phyloP scores from a whole-genome alignment of 2,888 invertebrate genomes.

The Tipula lateralis region DNA sequence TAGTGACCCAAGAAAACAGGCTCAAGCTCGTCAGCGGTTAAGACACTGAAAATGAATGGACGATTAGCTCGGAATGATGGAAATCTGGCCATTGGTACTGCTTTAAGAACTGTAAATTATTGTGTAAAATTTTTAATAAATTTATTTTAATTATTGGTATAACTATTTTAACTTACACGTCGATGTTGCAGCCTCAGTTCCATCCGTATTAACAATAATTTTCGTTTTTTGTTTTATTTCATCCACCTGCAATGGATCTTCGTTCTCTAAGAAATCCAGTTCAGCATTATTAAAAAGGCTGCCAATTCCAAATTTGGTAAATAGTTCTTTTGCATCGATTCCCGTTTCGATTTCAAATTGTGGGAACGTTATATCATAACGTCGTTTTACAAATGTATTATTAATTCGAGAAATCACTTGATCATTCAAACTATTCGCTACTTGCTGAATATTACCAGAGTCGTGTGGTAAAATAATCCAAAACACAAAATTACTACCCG shows the following conservation, averaged over 20 bases:
- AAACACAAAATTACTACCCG: background rate
- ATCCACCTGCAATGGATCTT: background rate
- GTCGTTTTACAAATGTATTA: background rate
- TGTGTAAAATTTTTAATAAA: background rate
- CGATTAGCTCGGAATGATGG: background rate
- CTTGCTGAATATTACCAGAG: background rate
- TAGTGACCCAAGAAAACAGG: constrained; percentile 26
- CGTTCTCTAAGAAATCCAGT: background rate
- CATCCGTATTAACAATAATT: constrained; percentile 26
- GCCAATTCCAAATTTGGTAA: background rate
- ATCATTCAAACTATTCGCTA: background rate
- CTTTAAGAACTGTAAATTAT: background rate
- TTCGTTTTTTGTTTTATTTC: constrained; percentile 13
- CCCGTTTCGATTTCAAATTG: constrained; percentile 21
- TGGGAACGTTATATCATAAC: background rate
- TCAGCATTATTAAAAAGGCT: background rate
- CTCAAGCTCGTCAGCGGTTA: background rate
- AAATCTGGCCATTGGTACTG: background rate
- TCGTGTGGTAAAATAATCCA: constrained; percentile 25
- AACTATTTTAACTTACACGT: background rate
- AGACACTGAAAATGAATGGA: background rate
- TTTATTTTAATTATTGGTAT: background rate
- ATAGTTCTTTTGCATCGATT: background rate
- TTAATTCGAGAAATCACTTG: background rate
- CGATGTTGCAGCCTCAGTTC: background rate